These are phyloP conservation scores for Balearica regulorum DNA, from an alignment of 2,797 vertebrate genomes.

Conservation along the genomic window DNA sequence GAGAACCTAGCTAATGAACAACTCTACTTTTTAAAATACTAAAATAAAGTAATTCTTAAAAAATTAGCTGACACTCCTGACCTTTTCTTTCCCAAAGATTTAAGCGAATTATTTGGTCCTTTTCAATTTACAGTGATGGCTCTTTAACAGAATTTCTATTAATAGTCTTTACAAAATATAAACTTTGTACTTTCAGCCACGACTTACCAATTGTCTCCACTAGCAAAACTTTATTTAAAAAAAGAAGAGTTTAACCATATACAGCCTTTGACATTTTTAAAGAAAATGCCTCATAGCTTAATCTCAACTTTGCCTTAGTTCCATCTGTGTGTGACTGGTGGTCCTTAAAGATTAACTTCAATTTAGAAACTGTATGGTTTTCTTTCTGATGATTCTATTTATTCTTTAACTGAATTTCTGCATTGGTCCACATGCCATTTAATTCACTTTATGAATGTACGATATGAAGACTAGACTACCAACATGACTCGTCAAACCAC, in stretches of 20 bases:
- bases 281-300: not conserved
- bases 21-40: not conserved
- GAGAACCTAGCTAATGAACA: not conserved
- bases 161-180: not conserved
- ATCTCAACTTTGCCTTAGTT: not conserved
- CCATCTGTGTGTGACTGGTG: not conserved
- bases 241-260: not conserved
- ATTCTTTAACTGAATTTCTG: slow-evolving; percentile 29
- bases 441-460: slow-evolving; percentile 7
- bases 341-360: not conserved
- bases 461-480: slow-evolving; percentile 6
- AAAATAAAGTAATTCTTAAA: slow-evolving; percentile 2
- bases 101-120: slow-evolving; percentile 4
- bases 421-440: not conserved
- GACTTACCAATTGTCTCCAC: not conserved
- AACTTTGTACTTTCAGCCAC: not conserved
- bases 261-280: not conserved
- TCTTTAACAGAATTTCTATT: not conserved
- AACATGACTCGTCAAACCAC: slow-evolving; percentile 10
- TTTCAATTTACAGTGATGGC: not conserved
- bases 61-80: not conserved
- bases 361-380: not conserved
- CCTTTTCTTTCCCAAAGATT: slow-evolving; percentile 8
- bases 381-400: not conserved
- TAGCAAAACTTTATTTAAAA: not conserved